Evolutionary conservation across 1,140 invertebrate genomes (phyloP).

Genomic region (Caenorhabditis remanei): DNA sequence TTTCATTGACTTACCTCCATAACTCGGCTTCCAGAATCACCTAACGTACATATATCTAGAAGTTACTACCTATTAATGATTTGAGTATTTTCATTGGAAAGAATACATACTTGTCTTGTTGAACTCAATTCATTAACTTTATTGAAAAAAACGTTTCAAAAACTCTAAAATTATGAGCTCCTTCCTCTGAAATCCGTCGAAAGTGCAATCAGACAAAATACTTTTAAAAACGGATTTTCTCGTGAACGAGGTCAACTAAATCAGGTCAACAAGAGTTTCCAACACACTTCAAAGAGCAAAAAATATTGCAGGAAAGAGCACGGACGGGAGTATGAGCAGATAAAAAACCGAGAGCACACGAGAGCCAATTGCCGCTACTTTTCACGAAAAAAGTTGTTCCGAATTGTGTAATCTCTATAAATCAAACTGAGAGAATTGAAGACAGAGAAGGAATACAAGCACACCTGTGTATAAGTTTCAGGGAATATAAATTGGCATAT

Average conservation of each 20-base stretch:
- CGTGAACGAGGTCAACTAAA: slow-evolving; percentile 28
- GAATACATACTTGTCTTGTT: too few relatives aligned
- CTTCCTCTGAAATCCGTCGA: too few relatives aligned
- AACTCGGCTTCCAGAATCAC: too few relatives aligned
- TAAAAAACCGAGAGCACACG: background rate
- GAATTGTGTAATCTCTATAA: background rate
- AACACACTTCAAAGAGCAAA: slow-evolving; percentile 30
- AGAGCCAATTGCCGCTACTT: slow-evolving; percentile 1
- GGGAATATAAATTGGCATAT: too few relatives aligned
- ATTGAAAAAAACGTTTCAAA: too few relatives aligned
- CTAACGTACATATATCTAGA: too few relatives aligned
- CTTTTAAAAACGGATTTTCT: background rate
- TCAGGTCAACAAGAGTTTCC: slow-evolving; percentile 9
- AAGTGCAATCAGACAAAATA: too few relatives aligned
- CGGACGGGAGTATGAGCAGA: background rate
- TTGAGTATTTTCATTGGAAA: too few relatives aligned
- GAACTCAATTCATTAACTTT: too few relatives aligned
- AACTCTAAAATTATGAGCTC: too few relatives aligned
- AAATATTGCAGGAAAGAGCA: slow-evolving; percentile 29
- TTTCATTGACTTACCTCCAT: too few relatives aligned
- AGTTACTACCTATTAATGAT: too few relatives aligned
- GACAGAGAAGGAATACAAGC: background rate
- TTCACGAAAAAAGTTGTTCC: background rate
- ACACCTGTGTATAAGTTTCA: background rate
- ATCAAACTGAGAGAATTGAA: background rate